Evolutionary conservation across 2,797 vertebrate species (phyloP).

Genomic region (Sternotherus odoratus): DNA sequence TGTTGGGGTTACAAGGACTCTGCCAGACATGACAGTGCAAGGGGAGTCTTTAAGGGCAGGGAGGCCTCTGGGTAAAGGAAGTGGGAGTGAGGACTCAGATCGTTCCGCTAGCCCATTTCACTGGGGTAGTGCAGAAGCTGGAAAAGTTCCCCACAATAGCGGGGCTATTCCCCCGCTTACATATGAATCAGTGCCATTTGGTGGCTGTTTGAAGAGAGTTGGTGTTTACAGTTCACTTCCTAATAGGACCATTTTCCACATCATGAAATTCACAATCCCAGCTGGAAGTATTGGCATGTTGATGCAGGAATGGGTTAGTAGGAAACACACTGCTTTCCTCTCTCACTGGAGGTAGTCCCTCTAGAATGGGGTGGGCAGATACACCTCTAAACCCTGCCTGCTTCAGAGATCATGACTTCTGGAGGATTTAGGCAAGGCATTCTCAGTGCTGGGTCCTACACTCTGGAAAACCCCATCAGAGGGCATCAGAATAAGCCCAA

Average conservation of each 20-base stretch:
- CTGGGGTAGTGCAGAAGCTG: too few species aligned
- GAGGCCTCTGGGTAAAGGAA: too few species aligned
- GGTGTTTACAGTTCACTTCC: background rate
- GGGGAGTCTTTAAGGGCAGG: too few species aligned
- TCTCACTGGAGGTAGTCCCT: background rate
- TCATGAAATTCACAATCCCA: background rate
- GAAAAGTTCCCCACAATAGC: too few species aligned
- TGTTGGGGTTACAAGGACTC: too few species aligned
- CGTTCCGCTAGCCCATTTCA: too few species aligned
- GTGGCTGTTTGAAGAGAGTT: background rate
- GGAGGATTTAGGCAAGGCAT: background rate
- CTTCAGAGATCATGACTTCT: background rate
- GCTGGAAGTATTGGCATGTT: background rate
- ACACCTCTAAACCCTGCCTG: background rate
- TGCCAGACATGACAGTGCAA: too few species aligned
- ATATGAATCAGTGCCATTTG: background rate
- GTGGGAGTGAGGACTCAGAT: too few species aligned
- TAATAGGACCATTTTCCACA: background rate
- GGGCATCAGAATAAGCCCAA: background rate
- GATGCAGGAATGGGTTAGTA: background rate
- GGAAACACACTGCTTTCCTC: conserved; percentile 8
- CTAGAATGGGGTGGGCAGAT: conserved; percentile 1
- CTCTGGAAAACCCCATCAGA: background rate
- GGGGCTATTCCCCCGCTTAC: too few species aligned
- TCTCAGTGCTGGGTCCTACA: background rate